Evolutionary conservation across 2,797 vertebrate species (phyloP), one percentile per base, ranked within the genome.

Genomic region (Manis javanica): DNA sequence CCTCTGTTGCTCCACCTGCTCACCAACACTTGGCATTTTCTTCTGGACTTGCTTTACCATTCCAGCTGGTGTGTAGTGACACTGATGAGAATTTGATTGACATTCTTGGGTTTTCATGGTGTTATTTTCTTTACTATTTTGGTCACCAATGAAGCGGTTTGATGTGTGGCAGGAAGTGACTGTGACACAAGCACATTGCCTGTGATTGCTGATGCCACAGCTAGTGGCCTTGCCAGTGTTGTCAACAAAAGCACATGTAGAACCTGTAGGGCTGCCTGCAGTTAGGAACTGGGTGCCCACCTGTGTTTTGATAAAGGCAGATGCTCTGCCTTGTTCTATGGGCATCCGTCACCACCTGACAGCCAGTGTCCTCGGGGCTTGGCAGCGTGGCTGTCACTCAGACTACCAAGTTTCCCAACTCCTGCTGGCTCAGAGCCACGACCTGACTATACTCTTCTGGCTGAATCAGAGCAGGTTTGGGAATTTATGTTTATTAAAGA

Each of bases 181-280:
- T 10, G 0, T 3, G n/a, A 24, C 1, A 37, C 42, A 2, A 0
- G 31, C 3, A 5, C 1, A 0, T 23, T 7, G 0, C 19, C 9
- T 37, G 21, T 14, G 2, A 0, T 4, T 5, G 3, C 18, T 55
- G 3, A 5, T 12, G 37, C 7, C 21, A 0, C 12, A 3, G 34
- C 16, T 8, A 13, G 31, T 7, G 42, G 24, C 29, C 16, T 1
- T 13, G 14, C 14, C 31, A 1, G n/a, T 3, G 1, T 4, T 0
- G 21, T 3, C 6, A 46, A 61, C 42, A 34, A 49, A 29, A 2
- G 19, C 37, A 2, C 10, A 7, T 3, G 14, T 4, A 26, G 39
- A 68, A 42, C 4, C 39, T 1, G 29, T 1, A 8, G 3, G 0
- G 2, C 34, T 24, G 49, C 23, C 9, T 2, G 24, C 3, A 4